Base-by-base conservation (phyloP, 2,888 invertebrate genomes). In the Tholera decimalis region DNA sequence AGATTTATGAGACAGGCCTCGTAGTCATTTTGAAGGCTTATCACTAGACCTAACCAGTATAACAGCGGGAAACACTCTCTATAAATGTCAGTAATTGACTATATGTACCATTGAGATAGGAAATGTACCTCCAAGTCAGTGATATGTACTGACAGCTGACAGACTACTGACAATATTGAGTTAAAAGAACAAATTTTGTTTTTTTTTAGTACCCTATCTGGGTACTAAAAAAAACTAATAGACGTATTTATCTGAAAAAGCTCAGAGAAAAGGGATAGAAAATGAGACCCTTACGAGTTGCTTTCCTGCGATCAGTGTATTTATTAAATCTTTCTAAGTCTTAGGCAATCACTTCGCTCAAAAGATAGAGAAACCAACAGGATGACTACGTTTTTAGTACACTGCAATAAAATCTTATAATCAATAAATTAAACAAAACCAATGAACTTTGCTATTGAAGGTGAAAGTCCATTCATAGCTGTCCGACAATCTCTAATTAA, bases 401-500 rank as follows among this genome's bases (percentile, higher is more conserved):
- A 49, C 53, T 37, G 50, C 43, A 70, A 60, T 75, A 64, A 60
- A 60, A 73, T 60, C 35, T 63, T 24, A 44, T 54, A 46, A 75
- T 39, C 53, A 70, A 73, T 68, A 74, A 74, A 73, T 63, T 74
- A 57, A 63, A 74, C 54, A 55, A 65, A 71, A 66, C 61, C 77
- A 71, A 49, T 71, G 73, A 77, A 69, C 71, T 71, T 71, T 58
- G 41, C 56, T 47, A 46, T 67, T 55, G 69, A 77, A 70, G 62
- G 76, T 73, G 80, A 82, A 82, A 80, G 77, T 79, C 46, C 22
- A 56, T 69, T 65, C 56, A 58, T 47, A 64, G 60, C 61, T 63
- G 58, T 50, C 71, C 46, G 60, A 67, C 58, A 58, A 57, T 53
- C 63, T 70, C 64, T 81, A 81, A 79, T 82, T 81, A 72, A 82